A percentile compares a stretch with the other conserved stretches of the same genome.
Conservation (phyloP, 2,797 vertebrate genomes). For the Coregonus ussuriensis region DNA sequence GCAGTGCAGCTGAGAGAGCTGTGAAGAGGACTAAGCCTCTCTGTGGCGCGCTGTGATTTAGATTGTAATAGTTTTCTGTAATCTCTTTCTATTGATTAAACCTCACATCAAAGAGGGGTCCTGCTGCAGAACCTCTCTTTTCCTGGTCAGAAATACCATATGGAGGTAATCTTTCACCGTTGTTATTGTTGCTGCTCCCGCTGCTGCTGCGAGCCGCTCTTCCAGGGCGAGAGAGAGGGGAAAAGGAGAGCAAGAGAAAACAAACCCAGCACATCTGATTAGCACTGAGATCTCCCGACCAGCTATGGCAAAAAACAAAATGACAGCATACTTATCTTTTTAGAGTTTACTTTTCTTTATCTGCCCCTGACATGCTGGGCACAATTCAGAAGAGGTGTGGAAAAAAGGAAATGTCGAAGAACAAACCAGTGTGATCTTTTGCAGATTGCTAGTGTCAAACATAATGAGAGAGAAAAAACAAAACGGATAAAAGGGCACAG, state of each 20-base stretch:
- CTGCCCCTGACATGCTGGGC: background rate
- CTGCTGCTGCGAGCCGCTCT: constrained; percentile 56
- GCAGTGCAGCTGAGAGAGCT: constrained; percentile 80
- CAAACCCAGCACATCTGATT: constrained; percentile 68
- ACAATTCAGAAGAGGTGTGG: background rate
- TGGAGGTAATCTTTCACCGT: constrained; percentile 83
- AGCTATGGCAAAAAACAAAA: constrained; percentile 32
- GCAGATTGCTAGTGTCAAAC: background rate
- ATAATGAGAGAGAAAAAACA: constrained; percentile 37
- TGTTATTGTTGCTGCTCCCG: constrained; percentile 75
- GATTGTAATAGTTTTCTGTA: constrained; percentile 85
- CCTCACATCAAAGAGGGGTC: constrained; percentile 81
- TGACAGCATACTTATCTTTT: constrained; percentile 17
- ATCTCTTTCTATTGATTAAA: constrained; percentile 87
- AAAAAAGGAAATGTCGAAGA: background rate
- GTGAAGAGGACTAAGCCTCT: constrained; percentile 72
- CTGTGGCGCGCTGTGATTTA: constrained; percentile 72
- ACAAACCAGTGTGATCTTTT: background rate
- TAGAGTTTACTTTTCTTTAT: constrained; percentile 29
- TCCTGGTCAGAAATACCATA: constrained; percentile 81
- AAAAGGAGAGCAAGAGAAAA: constrained; percentile 64
- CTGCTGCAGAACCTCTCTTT: constrained; percentile 77
- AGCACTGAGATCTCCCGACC: constrained; percentile 53
- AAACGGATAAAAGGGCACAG: constrained; percentile 58
- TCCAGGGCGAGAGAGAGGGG: constrained; percentile 64